Percentiles rank a stretch among this genome's conserved stretches.
Conservation (phyloP, 1,140 invertebrate genomes). For the Zaprionus capensis region DNA sequence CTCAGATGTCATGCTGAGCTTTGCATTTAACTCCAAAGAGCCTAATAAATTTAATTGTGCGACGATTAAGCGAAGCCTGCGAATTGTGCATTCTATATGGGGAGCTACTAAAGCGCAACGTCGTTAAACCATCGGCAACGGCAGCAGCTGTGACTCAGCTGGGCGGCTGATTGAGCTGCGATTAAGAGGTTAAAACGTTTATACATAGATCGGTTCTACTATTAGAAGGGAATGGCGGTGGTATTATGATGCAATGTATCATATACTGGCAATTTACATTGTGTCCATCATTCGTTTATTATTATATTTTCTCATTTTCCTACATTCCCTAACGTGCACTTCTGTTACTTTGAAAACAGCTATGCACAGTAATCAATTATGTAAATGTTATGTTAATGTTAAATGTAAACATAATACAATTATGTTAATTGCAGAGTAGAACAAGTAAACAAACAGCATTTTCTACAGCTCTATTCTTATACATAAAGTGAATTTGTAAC, state of each 20-base stretch:
- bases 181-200: constrained; percentile 25
- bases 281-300: too few species aligned
- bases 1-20: constrained; percentile 60
- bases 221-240: not conserved
- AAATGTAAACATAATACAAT: not conserved
- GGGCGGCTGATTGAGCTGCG: constrained; percentile 11
- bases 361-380: not conserved
- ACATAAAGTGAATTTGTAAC: not conserved
- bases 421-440: not conserved
- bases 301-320: not conserved
- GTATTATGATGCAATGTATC: not conserved
- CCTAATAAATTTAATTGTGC: constrained; percentile 75
- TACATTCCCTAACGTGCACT: too few species aligned
- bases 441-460: not conserved
- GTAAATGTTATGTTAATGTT: not conserved
- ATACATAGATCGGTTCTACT: not conserved
- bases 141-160: constrained; percentile 46
- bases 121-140: constrained; percentile 50
- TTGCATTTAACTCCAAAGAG: constrained; percentile 72
- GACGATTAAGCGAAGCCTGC: constrained; percentile 57
- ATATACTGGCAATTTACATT: too few species aligned
- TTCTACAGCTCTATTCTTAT: not conserved
- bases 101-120: constrained; percentile 62
- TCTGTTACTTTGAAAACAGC: too few species aligned
- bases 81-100: constrained; percentile 61